Evolutionary conservation across 2,113 vertebrate genomes (phyloP).

Genomic region (Tapirus terrestris): DNA sequence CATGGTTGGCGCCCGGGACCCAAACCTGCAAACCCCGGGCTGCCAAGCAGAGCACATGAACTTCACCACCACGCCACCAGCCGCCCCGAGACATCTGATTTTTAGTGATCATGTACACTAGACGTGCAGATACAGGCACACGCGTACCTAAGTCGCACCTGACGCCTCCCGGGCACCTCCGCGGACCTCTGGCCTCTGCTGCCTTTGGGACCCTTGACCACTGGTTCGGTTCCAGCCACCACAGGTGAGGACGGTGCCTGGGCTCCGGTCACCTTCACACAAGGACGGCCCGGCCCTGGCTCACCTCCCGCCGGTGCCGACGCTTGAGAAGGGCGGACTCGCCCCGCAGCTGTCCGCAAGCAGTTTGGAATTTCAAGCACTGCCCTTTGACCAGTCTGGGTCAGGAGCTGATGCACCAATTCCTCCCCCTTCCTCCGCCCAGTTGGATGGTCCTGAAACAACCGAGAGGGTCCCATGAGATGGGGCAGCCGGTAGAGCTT

Average conservation of each 20-base stretch:
- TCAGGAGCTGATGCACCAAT: neutral
- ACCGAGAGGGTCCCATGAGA: neutral
- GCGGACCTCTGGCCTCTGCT: neutral
- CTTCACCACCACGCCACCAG: too few species aligned
- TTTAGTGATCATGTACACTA: too few species aligned
- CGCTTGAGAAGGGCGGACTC: neutral
- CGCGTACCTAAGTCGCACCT: rapidly evolving
- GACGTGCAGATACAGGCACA: rapidly evolving
- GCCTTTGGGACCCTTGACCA: neutral
- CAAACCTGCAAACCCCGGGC: too few species aligned
- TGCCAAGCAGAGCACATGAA: too few species aligned
- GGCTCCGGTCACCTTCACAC: neutral
- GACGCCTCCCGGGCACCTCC: too few species aligned
- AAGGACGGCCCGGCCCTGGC: neutral
- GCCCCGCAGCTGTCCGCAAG: neutral
- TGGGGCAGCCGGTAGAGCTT: too few species aligned
- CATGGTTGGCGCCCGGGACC: too few species aligned
- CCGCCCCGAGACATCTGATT: too few species aligned
- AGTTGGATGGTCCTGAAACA: neutral
- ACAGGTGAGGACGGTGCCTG: neutral
- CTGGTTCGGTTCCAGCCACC: neutral
- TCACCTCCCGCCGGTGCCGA: neutral
- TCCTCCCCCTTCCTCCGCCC: neutral
- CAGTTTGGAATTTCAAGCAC: neutral
- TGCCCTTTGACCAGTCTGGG: neutral